Conservation (phyloP, 2,113 vertebrate species). For the Lasiurus cinereus region DNA sequence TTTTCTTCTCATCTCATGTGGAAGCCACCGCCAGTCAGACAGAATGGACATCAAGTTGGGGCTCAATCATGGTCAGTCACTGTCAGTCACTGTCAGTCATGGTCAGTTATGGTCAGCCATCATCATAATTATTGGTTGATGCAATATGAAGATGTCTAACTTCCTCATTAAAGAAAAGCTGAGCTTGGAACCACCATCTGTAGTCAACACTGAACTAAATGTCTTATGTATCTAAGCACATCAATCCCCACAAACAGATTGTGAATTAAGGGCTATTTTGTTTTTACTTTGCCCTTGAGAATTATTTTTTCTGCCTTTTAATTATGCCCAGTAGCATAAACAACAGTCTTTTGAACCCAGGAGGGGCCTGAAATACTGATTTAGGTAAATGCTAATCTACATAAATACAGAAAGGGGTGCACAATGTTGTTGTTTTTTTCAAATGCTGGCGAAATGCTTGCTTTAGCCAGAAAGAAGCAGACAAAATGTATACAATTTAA, state of each 20-base stretch:
- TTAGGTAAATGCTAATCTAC: conserved; percentile 44
- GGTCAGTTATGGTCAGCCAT: not conserved
- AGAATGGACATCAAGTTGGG: not conserved
- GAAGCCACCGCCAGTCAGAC: not conserved
- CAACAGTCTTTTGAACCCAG: not conserved
- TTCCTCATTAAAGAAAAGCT: conserved; percentile 15
- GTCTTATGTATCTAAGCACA: not conserved
- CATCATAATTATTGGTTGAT: not conserved
- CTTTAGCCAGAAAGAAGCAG: not conserved
- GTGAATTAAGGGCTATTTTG: conserved; percentile 13
- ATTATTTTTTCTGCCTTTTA: not conserved
- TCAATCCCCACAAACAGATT: not conserved
- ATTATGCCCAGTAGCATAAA: conserved; percentile 1
- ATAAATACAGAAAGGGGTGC: conserved; percentile 29
- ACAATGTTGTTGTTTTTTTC: not conserved
- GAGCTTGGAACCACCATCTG: not conserved
- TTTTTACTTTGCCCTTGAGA: not conserved
- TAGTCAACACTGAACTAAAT: not conserved
- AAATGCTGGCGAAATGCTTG: conserved; percentile 21
- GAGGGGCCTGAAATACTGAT: not conserved
- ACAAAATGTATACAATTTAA: not conserved
- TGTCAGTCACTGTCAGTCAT: not conserved
- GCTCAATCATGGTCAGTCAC: not conserved
- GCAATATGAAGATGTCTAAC: not conserved
- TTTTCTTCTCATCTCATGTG: not conserved